A percentile compares a stretch with the other conserved stretches of the same genome.
Evolutionary conservation across 2,797 vertebrate genomes (phyloP).

Genomic region (Peromyscus attwateri): DNA sequence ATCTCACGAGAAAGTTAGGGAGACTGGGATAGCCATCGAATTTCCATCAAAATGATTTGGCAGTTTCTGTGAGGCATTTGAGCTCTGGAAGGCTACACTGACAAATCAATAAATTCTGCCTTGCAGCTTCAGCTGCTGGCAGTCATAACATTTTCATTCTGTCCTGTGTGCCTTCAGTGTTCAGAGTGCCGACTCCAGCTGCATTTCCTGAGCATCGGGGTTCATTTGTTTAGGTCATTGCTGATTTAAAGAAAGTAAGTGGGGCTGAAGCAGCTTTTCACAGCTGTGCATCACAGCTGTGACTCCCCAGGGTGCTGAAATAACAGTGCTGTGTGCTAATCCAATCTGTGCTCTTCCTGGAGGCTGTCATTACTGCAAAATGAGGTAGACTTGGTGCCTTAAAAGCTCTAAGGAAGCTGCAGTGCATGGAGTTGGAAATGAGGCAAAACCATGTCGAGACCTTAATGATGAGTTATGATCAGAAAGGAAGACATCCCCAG

Average conservation of each 20-base stretch:
- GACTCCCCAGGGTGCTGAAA: slow-evolving; percentile 59
- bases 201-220: neutral
- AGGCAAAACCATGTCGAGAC: neutral
- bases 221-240: slow-evolving; percentile 46
- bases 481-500: neutral
- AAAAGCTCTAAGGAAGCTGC: neutral
- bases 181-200: slow-evolving; percentile 41
- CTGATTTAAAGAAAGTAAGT: slow-evolving; percentile 58
- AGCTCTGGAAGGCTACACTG: slow-evolving; percentile 4
- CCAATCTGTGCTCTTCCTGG: slow-evolving; percentile 71
- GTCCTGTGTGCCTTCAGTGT: neutral
- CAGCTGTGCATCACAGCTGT: slow-evolving; percentile 69
- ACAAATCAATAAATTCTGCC: slow-evolving; percentile 38
- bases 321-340: slow-evolving; percentile 35
- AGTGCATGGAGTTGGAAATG: neutral
- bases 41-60: slow-evolving; percentile 59
- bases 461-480: neutral
- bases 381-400: slow-evolving; percentile 50
- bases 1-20: neutral
- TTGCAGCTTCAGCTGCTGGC: slow-evolving; percentile 20
- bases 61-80: slow-evolving; percentile 49
- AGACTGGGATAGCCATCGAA: neutral
- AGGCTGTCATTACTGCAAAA: slow-evolving; percentile 68
- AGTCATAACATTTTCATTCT: slow-evolving; percentile 46
- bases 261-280: slow-evolving; percentile 36